Percentiles rank a stretch among this genome's conserved stretches.
Evolutionary conservation across 2,888 invertebrate species (phyloP).

Genomic region (Pollenia angustigena): DNA sequence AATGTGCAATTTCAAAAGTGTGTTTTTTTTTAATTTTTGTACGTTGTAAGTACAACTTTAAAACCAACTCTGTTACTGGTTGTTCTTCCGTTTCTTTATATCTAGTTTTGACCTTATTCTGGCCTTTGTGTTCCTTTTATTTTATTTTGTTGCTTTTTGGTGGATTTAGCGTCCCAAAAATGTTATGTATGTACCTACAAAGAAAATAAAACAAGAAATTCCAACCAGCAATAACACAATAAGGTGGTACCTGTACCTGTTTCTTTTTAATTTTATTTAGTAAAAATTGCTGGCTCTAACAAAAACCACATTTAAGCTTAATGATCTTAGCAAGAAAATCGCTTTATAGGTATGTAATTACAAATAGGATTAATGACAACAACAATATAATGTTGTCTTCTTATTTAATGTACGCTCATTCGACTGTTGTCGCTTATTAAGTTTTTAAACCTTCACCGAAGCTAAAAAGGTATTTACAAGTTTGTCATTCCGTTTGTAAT

Average conservation of each 20-base stretch:
- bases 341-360: not conserved
- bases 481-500: too few relatives aligned
- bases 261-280: slow-evolving; percentile 22
- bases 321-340: not conserved
- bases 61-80: slow-evolving; percentile 41
- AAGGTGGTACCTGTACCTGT: not conserved
- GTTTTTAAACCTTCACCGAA: not conserved
- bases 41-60: slow-evolving; percentile 43
- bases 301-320: slow-evolving; percentile 12
- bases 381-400: slow-evolving; percentile 20
- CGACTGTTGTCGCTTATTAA: slow-evolving; percentile 11
- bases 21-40: slow-evolving; percentile 7
- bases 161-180: not conserved
- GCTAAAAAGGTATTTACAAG: too few relatives aligned
- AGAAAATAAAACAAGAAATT: slow-evolving; percentile 36
- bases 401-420: not conserved
- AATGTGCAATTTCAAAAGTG: slow-evolving; percentile 36
- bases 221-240: slow-evolving; percentile 5
- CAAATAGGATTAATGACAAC: slow-evolving; percentile 8
- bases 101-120: slow-evolving; percentile 70
- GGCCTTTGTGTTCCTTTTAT: slow-evolving; percentile 64
- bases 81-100: slow-evolving; percentile 61
- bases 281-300: slow-evolving; percentile 43
- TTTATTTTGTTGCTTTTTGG: slow-evolving; percentile 10
- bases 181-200: slow-evolving; percentile 54